Percentiles rank a stretch among this genome's conserved stretches.
Evolutionary conservation across 2,113 vertebrate species (phyloP).

Genomic region (Charadrius vociferus): DNA sequence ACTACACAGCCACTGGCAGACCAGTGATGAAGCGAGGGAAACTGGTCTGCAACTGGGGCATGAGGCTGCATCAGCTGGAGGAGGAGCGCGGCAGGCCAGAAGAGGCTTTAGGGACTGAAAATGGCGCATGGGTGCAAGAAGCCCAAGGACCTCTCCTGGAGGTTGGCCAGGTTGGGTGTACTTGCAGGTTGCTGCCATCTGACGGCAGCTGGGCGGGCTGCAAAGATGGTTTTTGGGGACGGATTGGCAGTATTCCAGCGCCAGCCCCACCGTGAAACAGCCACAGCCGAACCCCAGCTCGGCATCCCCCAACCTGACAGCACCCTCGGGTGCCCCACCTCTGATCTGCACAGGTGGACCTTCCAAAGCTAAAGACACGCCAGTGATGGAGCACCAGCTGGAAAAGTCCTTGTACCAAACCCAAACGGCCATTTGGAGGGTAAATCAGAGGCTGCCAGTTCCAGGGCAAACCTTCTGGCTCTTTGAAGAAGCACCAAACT

Average conservation of each 20-base stretch:
- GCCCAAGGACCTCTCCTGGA: not conserved
- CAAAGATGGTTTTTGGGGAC: not conserved
- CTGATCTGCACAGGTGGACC: not conserved
- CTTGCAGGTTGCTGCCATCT: constrained; percentile 21
- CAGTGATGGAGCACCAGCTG: not conserved
- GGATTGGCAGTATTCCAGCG: not conserved
- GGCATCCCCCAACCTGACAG: not conserved
- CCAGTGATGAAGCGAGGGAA: not conserved
- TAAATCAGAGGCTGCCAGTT: not conserved
- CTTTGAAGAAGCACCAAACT: not conserved
- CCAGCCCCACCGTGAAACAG: not conserved
- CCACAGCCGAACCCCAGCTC: fast-evolving
- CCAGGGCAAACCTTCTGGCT: not conserved
- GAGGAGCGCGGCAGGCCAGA: fast-evolving
- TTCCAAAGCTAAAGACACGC: not conserved
- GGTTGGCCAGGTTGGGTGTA: not conserved
- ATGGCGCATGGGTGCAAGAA: not conserved
- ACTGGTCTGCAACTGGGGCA: not conserved
- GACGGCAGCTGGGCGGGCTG: constrained; percentile 15
- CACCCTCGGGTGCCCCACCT: not conserved
- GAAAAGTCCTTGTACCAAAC: not conserved
- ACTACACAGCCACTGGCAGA: not conserved
- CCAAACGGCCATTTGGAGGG: not conserved
- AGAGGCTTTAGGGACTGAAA: not conserved
- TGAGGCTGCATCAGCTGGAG: fast-evolving